Conservation (phyloP, 2,888 invertebrate genomes). For the Eupithecia subfuscata region DNA sequence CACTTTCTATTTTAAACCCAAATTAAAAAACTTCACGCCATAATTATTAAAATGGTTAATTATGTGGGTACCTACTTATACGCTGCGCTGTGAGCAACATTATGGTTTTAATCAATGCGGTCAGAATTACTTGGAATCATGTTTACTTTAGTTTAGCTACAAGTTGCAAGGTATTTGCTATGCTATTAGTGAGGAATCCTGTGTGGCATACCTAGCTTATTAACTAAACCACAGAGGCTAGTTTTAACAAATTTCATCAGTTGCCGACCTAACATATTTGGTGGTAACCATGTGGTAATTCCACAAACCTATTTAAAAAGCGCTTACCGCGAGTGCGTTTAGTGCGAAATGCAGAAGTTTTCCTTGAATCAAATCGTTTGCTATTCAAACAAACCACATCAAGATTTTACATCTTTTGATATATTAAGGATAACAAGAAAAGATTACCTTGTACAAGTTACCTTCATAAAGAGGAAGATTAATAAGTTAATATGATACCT, state of each 20-base stretch:
- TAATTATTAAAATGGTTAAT: background rate
- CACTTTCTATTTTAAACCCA: background rate
- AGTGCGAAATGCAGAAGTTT: conserved; percentile 38
- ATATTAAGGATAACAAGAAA: background rate
- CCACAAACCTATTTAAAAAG: conserved; percentile 12
- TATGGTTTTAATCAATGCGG: background rate
- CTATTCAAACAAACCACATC: conserved; percentile 2
- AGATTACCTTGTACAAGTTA: background rate
- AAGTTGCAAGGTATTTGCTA: background rate
- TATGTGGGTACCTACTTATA: background rate
- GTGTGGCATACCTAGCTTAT: background rate
- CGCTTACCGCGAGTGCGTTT: conserved; percentile 17
- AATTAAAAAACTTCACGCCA: background rate
- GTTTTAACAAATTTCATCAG: conserved; percentile 11
- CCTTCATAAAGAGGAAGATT: background rate
- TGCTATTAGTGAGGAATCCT: background rate
- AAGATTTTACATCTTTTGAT: conserved; percentile 10
- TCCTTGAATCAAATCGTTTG: conserved; percentile 39
- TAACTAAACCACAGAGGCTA: background rate
- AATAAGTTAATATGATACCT: background rate
- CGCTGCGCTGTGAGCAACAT: background rate
- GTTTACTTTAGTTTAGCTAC: background rate
- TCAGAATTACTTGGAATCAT: background rate
- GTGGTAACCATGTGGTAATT: background rate
- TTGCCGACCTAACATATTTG: background rate